Conservation (phyloP, 1,140 invertebrate species). For the Acyrthosiphon pisum region DNA sequence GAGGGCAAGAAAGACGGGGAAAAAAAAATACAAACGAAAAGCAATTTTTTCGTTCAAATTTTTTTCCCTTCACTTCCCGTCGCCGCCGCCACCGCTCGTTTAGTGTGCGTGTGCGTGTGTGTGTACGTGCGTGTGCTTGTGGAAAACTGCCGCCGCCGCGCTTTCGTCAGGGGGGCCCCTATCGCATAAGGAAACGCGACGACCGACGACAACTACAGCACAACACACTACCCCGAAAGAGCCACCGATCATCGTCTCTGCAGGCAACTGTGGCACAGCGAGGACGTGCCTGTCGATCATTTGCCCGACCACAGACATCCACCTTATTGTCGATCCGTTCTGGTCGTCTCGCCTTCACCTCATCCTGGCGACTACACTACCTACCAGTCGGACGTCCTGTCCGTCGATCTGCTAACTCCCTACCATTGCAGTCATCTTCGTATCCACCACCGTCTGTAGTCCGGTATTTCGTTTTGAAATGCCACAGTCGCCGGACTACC, state of each 20-base stretch:
- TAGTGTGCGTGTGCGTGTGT: not conserved
- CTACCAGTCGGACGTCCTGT: not conserved
- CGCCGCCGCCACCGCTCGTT: not conserved
- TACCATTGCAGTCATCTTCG: not conserved
- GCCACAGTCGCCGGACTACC: not conserved
- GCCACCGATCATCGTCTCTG: not conserved
- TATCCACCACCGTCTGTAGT: no score
- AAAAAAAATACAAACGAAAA: not conserved
- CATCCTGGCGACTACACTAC: not conserved
- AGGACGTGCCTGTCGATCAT: not conserved
- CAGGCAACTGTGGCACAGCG: not conserved
- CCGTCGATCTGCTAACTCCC: not conserved
- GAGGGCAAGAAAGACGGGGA: not conserved
- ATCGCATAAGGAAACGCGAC: not conserved
- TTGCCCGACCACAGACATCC: not conserved
- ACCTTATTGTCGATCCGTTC: not conserved
- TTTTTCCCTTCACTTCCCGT: not conserved
- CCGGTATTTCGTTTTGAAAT: not conserved
- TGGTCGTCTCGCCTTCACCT: not conserved
- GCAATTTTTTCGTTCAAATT: not conserved
- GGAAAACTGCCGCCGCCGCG: slow-evolving; percentile 34
- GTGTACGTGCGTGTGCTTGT: not conserved
- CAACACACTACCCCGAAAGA: not conserved
- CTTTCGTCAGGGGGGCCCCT: not conserved
- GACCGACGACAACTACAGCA: not conserved